phyloP scores from a whole-genome alignment of 1,140 invertebrate genomes.

The Nasonia giraulti region DNA sequence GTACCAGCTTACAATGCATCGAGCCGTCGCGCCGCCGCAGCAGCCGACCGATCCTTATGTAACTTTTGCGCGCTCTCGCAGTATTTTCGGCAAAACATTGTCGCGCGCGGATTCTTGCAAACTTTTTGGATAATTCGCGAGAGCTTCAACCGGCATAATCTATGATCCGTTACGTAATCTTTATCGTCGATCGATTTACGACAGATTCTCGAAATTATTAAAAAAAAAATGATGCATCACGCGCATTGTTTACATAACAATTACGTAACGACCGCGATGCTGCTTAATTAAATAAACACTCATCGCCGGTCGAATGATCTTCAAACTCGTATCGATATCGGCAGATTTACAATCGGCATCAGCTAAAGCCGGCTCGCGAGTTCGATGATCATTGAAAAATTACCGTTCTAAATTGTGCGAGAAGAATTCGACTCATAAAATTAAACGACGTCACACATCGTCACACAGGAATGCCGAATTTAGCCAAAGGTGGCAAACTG shows the following conservation, averaged over 20 bases:
- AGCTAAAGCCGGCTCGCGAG: not conserved
- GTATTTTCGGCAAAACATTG: not conserved
- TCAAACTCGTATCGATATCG: not conserved
- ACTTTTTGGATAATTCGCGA: too few species aligned
- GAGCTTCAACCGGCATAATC: too few species aligned
- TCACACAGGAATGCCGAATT: not conserved
- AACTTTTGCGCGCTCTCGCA: not conserved
- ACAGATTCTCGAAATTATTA: too few species aligned
- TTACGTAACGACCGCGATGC: not conserved
- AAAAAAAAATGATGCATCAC: too few species aligned
- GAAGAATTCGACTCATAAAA: not conserved
- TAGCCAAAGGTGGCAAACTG: not conserved
- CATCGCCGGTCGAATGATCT: not conserved
- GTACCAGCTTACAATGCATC: not conserved
- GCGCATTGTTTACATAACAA: not conserved
- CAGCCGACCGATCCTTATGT: conserved; percentile 2
- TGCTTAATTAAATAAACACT: not conserved
- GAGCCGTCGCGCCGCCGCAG: not conserved
- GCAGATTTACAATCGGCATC: too few species aligned
- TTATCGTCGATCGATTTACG: too few species aligned
- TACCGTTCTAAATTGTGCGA: too few species aligned
- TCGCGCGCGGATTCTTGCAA: not conserved
- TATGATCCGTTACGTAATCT: too few species aligned
- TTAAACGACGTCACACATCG: not conserved
- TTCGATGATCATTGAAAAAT: not conserved